Evolutionary conservation across 1,140 invertebrate species (phyloP).

Genomic region (Parapsyche elsis): DNA sequence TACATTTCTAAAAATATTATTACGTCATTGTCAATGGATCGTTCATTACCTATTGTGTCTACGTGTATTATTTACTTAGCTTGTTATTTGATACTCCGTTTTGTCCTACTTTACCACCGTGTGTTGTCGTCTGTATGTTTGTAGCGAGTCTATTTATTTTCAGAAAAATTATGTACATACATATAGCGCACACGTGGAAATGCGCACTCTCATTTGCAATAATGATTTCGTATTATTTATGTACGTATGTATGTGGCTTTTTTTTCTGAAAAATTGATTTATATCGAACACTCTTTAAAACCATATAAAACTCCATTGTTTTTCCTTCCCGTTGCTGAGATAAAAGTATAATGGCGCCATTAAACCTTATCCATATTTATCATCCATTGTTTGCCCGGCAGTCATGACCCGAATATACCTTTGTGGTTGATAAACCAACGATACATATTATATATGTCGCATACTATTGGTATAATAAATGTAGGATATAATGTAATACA

Average conservation of each 20-base stretch:
- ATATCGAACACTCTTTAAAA: slow-evolving; percentile 19
- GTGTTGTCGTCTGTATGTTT: too few species aligned
- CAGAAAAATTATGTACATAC: too few species aligned
- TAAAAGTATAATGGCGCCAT: slow-evolving; percentile 47
- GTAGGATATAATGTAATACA: background rate
- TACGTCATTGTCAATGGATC: too few species aligned
- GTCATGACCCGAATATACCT: slow-evolving; percentile 47
- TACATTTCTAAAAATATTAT: too few species aligned
- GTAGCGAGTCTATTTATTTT: too few species aligned
- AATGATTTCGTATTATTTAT: too few species aligned
- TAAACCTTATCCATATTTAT: slow-evolving; percentile 52
- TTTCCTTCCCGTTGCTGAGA: slow-evolving; percentile 42
- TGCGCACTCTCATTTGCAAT: too few species aligned
- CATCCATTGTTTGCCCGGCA: slow-evolving; percentile 46
- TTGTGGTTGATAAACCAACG: slow-evolving; percentile 28
- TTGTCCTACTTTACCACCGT: too few species aligned
- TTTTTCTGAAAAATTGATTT: slow-evolving; percentile 22
- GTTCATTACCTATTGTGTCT: too few species aligned
- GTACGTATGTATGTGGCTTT: background rate
- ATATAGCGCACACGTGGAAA: too few species aligned
- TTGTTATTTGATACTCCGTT: too few species aligned
- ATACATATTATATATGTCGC: background rate
- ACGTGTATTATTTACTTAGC: too few species aligned
- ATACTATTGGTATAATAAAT: background rate
- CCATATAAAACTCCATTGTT: slow-evolving; percentile 42